A percentile compares a stretch with the other conserved stretches of the same genome.
phyloP scores from a whole-genome alignment of 1,140 invertebrate genomes.

The Neodiprion fabricii region DNA sequence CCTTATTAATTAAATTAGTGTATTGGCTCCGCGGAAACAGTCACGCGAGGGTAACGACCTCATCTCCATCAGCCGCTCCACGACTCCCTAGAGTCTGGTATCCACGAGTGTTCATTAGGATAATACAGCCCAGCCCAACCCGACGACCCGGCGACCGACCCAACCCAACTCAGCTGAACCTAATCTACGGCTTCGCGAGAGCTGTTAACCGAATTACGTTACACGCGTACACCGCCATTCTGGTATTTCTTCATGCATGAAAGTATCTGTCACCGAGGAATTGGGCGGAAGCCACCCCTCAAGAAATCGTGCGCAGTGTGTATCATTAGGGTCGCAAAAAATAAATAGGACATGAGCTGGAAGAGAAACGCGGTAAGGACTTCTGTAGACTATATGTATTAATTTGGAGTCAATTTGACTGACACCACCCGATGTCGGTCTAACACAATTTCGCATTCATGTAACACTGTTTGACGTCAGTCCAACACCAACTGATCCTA shows the following conservation, averaged over 20 bases:
- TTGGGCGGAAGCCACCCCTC: background rate
- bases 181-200: conserved; percentile 19
- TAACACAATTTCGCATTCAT: too few species aligned
- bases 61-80: conserved; percentile 48
- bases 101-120: conserved; percentile 53
- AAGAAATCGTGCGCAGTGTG: background rate
- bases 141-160: background rate
- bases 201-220: conserved; percentile 50
- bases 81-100: conserved; percentile 54
- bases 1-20: conserved; percentile 56
- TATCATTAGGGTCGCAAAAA: background rate
- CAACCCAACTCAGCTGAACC: background rate
- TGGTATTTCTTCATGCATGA: background rate
- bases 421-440: too few species aligned
- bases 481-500: too few species aligned
- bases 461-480: too few species aligned
- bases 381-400: background rate
- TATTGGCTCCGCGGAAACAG: conserved; percentile 38
- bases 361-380: background rate
- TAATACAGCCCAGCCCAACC: conserved; percentile 46
- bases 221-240: conserved; percentile 21
- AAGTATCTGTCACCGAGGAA: background rate
- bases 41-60: conserved; percentile 29
- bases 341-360: background rate
- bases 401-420: too few species aligned